Evolutionary conservation across 2,888 invertebrate genomes (phyloP).

Genomic region (Cryptocephalus primarius): DNA sequence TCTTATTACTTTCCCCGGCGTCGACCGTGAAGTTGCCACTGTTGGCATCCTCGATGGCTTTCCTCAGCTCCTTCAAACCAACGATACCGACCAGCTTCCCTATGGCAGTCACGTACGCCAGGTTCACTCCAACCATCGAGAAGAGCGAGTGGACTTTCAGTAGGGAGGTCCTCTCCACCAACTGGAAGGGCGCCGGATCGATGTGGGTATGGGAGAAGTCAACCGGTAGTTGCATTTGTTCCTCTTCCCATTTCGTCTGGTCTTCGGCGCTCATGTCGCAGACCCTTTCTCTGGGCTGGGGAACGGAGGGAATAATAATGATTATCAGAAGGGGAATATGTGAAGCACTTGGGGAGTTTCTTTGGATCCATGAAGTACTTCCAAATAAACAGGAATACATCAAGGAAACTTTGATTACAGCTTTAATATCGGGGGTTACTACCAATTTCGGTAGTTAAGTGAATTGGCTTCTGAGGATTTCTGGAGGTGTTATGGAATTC

Average conservation of each 20-base stretch:
- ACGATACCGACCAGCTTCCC: constrained; percentile 89
- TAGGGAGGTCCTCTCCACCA: constrained; percentile 86
- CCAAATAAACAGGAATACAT: neutral
- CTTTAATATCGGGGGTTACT: too few species aligned
- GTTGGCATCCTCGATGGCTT: constrained; percentile 83
- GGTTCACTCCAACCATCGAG: constrained; percentile 96
- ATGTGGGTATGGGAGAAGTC: constrained; percentile 73
- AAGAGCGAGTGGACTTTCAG: constrained; percentile 92
- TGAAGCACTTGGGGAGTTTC: too few species aligned
- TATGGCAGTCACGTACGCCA: constrained; percentile 95
- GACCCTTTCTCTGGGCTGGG: constrained; percentile 55
- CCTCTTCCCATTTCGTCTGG: constrained; percentile 87
- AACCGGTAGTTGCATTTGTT: constrained; percentile 73
- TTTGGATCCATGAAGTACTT: too few species aligned
- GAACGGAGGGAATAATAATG: neutral
- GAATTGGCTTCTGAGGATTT: too few species aligned
- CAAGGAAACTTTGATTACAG: neutral
- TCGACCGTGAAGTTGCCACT: constrained; percentile 45
- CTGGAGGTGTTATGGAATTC: too few species aligned
- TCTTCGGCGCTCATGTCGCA: constrained; percentile 92
- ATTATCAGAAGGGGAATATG: too few species aligned
- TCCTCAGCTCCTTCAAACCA: constrained; percentile 83
- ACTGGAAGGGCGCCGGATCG: constrained; percentile 96
- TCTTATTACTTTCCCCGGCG: too few species aligned
- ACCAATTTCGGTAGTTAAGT: too few species aligned